Evolutionary conservation across 1,140 invertebrate species (phyloP).

Genomic region (Dinoponera quadriceps): DNA sequence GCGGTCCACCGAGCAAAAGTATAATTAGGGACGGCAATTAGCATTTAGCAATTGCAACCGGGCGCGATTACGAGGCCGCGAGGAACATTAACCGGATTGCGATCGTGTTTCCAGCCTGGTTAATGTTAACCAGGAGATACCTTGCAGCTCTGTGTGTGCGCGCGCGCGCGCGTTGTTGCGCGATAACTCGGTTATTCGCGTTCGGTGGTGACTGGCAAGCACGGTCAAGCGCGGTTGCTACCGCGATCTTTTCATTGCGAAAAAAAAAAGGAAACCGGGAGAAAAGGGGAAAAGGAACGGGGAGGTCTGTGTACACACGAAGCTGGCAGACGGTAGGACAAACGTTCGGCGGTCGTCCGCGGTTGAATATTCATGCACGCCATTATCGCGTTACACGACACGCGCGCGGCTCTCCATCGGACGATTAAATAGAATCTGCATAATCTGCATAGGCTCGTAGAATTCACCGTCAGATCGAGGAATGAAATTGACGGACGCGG

Average conservation of each 20-base stretch:
- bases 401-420: constrained; percentile 6
- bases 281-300: not conserved
- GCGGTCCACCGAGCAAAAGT: constrained; percentile 1
- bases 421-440: constrained; percentile 32
- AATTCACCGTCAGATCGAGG: constrained; percentile 16
- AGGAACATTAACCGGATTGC: constrained; percentile 15
- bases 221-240: not conserved
- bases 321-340: not conserved
- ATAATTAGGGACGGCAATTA: constrained; percentile 50
- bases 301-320: not conserved
- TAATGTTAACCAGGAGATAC: constrained; percentile 15
- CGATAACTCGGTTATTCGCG: not conserved
- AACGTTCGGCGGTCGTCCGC: constrained; percentile 6
- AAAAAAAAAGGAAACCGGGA: too few species aligned
- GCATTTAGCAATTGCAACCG: constrained; percentile 10
- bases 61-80: constrained; percentile 8
- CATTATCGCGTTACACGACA: constrained; percentile 14
- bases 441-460: constrained; percentile 30
- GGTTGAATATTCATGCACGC: constrained; percentile 37
- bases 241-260: not conserved
- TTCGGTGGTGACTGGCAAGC: too few species aligned
- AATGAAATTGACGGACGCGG: not conserved
- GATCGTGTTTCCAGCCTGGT: constrained; percentile 44
- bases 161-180: too few species aligned
- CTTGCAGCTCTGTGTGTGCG: too few species aligned